Percentiles rank a stretch among this genome's conserved stretches.
Conservation (phyloP, 2,888 invertebrate genomes). For the Caenorhabditis imperialis region DNA sequence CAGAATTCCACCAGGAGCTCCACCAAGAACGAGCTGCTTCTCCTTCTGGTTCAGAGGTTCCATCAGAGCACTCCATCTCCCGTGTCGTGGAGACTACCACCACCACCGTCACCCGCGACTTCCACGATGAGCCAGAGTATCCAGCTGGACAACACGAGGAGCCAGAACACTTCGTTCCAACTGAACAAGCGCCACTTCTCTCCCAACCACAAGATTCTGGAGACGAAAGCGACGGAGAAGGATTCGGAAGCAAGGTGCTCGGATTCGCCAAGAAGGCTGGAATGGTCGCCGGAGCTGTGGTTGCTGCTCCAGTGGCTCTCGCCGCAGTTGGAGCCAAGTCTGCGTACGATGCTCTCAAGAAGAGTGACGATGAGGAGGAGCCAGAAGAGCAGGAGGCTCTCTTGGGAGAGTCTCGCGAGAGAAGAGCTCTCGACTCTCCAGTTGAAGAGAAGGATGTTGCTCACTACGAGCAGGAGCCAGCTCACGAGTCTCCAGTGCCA, state of each 20-base stretch:
- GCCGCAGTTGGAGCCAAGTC: conserved; percentile 61
- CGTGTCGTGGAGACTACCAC: conserved; percentile 22
- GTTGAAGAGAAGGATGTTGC: background rate
- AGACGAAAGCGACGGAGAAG: conserved; percentile 28
- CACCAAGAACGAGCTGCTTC: no score
- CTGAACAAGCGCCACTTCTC: conserved; percentile 12
- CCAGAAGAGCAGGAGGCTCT: conserved; percentile 5
- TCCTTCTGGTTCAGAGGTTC: conserved; percentile 4
- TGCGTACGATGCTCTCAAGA: conserved; percentile 60
- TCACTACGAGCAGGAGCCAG: background rate
- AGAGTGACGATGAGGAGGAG: conserved; percentile 41
- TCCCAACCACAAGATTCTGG: background rate
- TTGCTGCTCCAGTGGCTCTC: conserved; percentile 60
- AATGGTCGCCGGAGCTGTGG: conserved; percentile 62
- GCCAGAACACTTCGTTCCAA: conserved; percentile 1
- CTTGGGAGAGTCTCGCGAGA: background rate
- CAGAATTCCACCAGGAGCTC: background rate
- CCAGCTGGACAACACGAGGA: conserved; percentile 1
- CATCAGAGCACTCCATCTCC: conserved; percentile 1
- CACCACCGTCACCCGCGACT: background rate
- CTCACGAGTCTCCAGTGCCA: conserved; percentile 36
- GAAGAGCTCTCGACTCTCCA: background rate
- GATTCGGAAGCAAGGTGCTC: conserved; percentile 38
- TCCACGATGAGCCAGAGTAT: conserved; percentile 3
- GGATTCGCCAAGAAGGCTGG: conserved; percentile 61